These are phyloP conservation scores for Aphidius colemani DNA, from an alignment of 2,888 invertebrate genomes.

Conservation along the genomic window DNA sequence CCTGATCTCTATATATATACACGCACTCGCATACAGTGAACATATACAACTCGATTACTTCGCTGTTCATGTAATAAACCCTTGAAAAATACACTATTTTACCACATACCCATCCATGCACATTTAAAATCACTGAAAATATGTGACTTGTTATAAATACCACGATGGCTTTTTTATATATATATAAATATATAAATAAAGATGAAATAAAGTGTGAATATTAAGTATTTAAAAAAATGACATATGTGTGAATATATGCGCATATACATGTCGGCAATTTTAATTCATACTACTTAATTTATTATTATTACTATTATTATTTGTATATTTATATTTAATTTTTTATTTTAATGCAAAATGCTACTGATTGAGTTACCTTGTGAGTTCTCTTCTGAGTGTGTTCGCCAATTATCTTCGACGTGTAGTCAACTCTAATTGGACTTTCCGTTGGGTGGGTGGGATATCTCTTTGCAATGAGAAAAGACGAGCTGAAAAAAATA, in stretches of 20 bases:
- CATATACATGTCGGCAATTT: background rate
- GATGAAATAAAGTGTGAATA: slow-evolving; percentile 28
- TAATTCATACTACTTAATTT: background rate
- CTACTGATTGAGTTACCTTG: slow-evolving; percentile 52
- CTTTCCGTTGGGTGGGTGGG: slow-evolving; percentile 52
- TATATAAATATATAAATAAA: slow-evolving; percentile 32
- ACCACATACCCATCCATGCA: slow-evolving; percentile 21
- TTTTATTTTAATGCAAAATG: slow-evolving; percentile 26
- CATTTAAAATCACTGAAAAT: slow-evolving; percentile 19
- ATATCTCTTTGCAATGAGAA: slow-evolving; percentile 38
- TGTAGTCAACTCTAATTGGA: slow-evolving; percentile 54
- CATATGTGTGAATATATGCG: background rate
- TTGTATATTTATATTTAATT: slow-evolving; percentile 12
- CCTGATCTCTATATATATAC: slow-evolving; percentile 3
- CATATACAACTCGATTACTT: slow-evolving; percentile 15
- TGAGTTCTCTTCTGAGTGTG: slow-evolving; percentile 42
- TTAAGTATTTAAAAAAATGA: background rate
- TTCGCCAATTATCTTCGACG: slow-evolving; percentile 55
- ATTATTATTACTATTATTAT: background rate
- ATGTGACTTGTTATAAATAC: slow-evolving; percentile 30
- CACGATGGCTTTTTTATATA: slow-evolving; percentile 28
- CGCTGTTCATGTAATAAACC: slow-evolving; percentile 2
- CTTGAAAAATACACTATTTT: background rate
- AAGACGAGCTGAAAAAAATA: slow-evolving; percentile 4
- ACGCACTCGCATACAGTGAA: slow-evolving; percentile 15